Conservation (phyloP, 2,113 vertebrate species). For the Hippopotamus amphibius region DNA sequence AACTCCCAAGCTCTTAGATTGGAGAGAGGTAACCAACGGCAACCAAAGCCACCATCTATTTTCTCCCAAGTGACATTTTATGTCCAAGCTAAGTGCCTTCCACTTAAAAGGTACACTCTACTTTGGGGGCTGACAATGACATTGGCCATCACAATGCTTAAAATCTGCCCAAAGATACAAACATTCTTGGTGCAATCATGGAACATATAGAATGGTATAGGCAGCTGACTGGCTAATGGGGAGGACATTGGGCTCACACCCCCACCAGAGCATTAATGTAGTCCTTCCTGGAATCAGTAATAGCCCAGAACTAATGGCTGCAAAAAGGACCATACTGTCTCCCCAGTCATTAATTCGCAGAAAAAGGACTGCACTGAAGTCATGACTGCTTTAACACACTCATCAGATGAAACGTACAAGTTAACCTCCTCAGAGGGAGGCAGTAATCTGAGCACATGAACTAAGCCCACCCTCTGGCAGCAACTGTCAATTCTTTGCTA, state of each 20-base stretch:
- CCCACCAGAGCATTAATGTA: constrained; percentile 28
- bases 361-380: constrained; percentile 53
- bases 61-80: constrained; percentile 47
- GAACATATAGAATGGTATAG: constrained; percentile 5
- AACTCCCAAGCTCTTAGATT: not conserved
- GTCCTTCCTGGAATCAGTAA: constrained; percentile 73
- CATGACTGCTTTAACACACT: constrained; percentile 63
- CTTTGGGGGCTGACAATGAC: constrained; percentile 33
- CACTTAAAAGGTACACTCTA: constrained; percentile 55
- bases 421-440: constrained; percentile 30
- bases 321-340: constrained; percentile 54
- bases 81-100: constrained; percentile 57
- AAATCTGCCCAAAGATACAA: constrained; percentile 62
- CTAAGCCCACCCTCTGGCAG: not conserved
- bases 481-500: not conserved
- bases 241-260: not conserved
- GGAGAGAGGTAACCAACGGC: constrained; percentile 60
- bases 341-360: constrained; percentile 63
- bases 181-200: constrained; percentile 59
- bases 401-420: constrained; percentile 58
- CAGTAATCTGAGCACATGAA: not conserved
- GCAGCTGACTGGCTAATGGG: constrained; percentile 40
- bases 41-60: constrained; percentile 57
- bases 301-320: constrained; percentile 61
- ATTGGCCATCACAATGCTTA: constrained; percentile 54